Evolutionary conservation across 2,113 vertebrate species (phyloP).

Genomic region (Cebus imitator): DNA sequence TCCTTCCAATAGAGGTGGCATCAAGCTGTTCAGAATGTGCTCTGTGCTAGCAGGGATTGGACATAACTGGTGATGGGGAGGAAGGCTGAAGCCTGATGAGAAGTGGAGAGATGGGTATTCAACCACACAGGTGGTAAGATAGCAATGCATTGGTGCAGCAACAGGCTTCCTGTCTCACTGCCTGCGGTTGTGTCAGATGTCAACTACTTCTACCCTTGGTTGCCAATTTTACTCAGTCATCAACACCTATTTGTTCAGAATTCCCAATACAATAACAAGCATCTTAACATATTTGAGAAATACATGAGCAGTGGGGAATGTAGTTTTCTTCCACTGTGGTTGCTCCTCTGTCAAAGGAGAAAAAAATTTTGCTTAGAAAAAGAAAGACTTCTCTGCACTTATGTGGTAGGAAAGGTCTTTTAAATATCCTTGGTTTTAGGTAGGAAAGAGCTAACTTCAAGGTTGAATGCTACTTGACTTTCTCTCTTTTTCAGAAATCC

Average conservation of each 20-base stretch:
- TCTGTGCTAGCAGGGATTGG: background rate
- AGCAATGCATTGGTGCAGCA: background rate
- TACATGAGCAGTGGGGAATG: background rate
- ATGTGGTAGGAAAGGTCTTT: background rate
- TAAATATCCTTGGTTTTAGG: background rate
- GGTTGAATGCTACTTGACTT: background rate
- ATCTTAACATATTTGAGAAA: background rate
- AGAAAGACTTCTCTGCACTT: background rate
- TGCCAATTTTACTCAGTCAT: background rate
- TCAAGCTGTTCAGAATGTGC: background rate
- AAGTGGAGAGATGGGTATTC: background rate
- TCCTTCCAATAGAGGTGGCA: background rate
- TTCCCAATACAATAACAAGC: background rate
- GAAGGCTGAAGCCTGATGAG: background rate
- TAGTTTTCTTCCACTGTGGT: background rate
- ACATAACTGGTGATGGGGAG: rapidly evolving
- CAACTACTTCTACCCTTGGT: background rate
- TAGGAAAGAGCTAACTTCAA: background rate
- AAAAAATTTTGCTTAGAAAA: background rate
- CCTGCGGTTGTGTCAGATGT: background rate
- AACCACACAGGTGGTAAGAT: background rate
- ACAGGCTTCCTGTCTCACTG: background rate
- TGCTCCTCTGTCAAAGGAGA: background rate
- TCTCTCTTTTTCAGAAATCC: background rate
- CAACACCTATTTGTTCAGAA: background rate